Base-by-base conservation (phyloP, 1,140 invertebrate genomes). In the Ostrea edulis region DNA sequence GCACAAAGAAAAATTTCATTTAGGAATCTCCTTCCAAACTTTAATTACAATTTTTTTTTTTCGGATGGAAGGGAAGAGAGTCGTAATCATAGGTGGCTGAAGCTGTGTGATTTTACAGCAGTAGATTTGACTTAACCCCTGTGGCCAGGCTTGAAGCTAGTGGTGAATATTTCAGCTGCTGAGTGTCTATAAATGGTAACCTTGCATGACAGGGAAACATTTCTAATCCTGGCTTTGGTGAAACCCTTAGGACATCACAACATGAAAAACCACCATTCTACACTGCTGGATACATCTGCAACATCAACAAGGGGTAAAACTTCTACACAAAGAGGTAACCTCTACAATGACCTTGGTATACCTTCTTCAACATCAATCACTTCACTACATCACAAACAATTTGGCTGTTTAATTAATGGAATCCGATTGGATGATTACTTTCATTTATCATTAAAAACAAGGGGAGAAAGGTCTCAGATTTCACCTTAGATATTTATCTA, bases 401-500 rank as follows among this genome's bases (percentile, higher is more conserved):
- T n/a, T 11, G 8, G 8, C 25, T 71, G 65, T 71, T 25, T 71
- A 71, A 71, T 71, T 71, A 71, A 71, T 71, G 65, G 29, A 2
- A 4, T 58, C 55, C 55, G 20, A 58, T 58, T 12, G 55, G 55
- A 71, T 71, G n/a, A 71, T 71, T 71, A 71, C 29, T 71, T 71
- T 29, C 65, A 71, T 71, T 71, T 22, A 25, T 71, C 65, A 25
- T 25, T 71, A 25, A 71, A 71, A 71, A 71, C 65, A 71, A 71
- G 65, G 65, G 29, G 12, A 12, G 25, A 29, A 71, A 71, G 22
- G 12, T 12, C 65, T 71, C 22, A 8, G 11, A 3, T 71, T 71
- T 71, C 65, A 71, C 65, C 9, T n/a, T 4, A 71, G 65, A 71
- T 71, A 25, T 71, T 71, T 71, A 71, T 71, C 65, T n/a, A n/a